Conservation (phyloP, 2,797 vertebrate species). For the Danio choprae region DNA sequence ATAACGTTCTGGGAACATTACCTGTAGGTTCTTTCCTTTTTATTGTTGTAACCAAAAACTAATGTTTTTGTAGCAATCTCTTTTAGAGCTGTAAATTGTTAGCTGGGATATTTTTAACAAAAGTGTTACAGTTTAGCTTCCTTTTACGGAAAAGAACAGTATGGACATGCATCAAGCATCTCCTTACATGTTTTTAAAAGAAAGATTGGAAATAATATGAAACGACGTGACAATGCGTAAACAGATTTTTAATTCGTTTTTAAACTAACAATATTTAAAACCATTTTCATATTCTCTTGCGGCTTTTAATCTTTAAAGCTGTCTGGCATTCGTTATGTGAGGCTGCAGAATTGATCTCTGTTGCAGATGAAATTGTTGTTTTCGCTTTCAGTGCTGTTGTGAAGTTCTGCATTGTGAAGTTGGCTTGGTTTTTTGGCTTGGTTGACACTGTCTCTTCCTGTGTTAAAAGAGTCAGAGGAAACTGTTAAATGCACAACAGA, state of each 20-base stretch:
- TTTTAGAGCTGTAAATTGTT: no score
- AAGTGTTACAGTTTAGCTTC: background rate
- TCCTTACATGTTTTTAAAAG: background rate
- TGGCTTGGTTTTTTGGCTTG: background rate
- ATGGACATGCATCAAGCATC: background rate
- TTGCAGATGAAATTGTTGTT: background rate
- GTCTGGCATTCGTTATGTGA: background rate
- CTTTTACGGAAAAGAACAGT: background rate
- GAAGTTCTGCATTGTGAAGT: background rate
- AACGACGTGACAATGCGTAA: background rate
- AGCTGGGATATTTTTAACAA: background rate
- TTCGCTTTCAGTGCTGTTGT: background rate
- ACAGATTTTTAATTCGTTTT: background rate
- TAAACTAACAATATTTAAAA: background rate
- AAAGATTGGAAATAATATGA: background rate
- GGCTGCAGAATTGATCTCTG: background rate
- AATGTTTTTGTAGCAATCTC: no score
- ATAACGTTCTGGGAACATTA: no score
- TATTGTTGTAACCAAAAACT: no score
- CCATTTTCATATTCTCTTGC: background rate
- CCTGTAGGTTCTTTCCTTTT: no score
- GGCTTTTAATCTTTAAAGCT: background rate
- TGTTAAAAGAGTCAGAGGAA: slow-evolving; percentile 1
- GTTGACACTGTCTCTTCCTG: slow-evolving; percentile 29
- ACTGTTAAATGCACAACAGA: slow-evolving; percentile 30